Percentiles rank a stretch among this genome's conserved stretches.
phyloP scores from a whole-genome alignment of 2,113 vertebrate genomes.

The Vanacampus margaritifer region DNA sequence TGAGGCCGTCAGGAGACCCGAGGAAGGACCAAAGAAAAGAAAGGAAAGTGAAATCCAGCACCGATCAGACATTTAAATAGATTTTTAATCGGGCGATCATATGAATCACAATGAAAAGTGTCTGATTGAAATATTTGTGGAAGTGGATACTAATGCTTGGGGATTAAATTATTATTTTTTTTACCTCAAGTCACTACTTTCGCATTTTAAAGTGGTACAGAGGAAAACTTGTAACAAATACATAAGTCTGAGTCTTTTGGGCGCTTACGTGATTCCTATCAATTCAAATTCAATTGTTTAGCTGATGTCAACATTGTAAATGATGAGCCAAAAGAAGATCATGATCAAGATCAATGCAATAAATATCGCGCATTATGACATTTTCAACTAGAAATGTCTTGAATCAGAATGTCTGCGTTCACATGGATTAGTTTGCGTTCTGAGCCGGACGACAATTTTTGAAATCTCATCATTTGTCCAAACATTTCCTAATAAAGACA shows the following conservation, averaged over 20 bases:
- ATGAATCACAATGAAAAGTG: too few species aligned
- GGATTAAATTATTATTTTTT: too few species aligned
- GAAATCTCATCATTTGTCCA: neutral
- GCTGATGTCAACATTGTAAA: neutral
- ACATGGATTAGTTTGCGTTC: neutral
- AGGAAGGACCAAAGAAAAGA: too few species aligned
- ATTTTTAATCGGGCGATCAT: too few species aligned
- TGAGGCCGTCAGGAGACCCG: too few species aligned
- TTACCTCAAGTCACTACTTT: too few species aligned
- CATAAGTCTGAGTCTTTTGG: neutral
- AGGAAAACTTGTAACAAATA: neutral
- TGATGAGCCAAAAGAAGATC: neutral
- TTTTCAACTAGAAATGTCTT: neutral
- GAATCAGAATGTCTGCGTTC: neutral
- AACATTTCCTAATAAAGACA: constrained; percentile 8
- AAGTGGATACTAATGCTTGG: too few species aligned
- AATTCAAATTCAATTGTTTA: neutral
- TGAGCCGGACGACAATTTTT: neutral
- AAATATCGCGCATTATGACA: neutral
- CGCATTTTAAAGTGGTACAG: neutral
- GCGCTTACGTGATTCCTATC: neutral
- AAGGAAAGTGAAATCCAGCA: too few species aligned
- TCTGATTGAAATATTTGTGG: too few species aligned
- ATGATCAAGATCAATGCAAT: neutral
- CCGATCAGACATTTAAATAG: too few species aligned